Percentiles rank a stretch among this genome's conserved stretches.
These are phyloP conservation scores for Eretmocerus hayati DNA, from an alignment of 2,888 invertebrate genomes.

Conservation along the genomic window DNA sequence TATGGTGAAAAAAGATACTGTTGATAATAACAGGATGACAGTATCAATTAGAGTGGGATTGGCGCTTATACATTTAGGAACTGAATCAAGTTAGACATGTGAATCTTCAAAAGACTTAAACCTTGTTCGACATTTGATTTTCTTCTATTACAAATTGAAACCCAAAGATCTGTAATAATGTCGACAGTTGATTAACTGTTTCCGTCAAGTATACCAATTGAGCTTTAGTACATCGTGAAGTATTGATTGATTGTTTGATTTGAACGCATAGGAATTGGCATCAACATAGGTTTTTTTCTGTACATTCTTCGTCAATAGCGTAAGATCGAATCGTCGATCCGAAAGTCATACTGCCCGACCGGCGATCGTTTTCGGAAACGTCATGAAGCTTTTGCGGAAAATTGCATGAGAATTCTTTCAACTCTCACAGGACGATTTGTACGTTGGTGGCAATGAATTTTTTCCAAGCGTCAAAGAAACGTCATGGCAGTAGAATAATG, in stretches of 20 bases:
- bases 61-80: conserved; percentile 19
- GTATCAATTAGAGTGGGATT: conserved; percentile 10
- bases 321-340: too few species aligned
- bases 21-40: conserved; percentile 5
- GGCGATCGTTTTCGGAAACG: conserved; percentile 1
- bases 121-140: conserved; percentile 1
- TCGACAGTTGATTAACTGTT: too few species aligned
- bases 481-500: conserved; percentile 46
- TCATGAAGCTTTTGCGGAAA: not conserved
- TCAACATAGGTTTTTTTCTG: too few species aligned
- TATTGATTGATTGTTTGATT: too few species aligned
- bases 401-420: not conserved
- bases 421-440: conserved; percentile 2
- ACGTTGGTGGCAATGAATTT: conserved; percentile 1
- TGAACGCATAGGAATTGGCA: too few species aligned
- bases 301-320: not conserved
- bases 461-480: conserved; percentile 24
- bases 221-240: too few species aligned
- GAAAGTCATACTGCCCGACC: not conserved
- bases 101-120: too few species aligned
- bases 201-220: too few species aligned
- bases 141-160: not conserved
- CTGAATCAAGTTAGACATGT: conserved; percentile 18
- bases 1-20: not conserved
- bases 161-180: too few species aligned